Conservation (phyloP, 2,113 vertebrate genomes). For the Trochalopteron elliotii region DNA sequence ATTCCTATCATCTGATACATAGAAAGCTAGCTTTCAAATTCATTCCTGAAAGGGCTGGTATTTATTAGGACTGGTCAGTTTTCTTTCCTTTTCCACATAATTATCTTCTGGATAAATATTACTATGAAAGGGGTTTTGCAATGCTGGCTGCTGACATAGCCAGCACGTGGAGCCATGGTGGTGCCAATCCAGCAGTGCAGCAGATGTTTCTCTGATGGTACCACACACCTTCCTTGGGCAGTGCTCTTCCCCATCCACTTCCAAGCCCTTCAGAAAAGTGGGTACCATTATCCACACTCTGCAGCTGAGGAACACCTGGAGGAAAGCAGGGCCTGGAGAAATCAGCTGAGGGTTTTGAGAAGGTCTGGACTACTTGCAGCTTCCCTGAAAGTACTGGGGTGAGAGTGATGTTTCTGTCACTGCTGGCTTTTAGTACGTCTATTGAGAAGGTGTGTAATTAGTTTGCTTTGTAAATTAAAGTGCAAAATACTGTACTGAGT, state of each 20-base stretch:
- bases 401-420: background rate
- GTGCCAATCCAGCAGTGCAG: background rate
- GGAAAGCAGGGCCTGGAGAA: background rate
- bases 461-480: conserved; percentile 7
- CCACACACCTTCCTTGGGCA: background rate
- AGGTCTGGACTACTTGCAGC: background rate
- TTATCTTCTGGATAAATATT: conserved; percentile 23
- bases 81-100: conserved; percentile 24
- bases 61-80: conserved; percentile 14
- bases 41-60: conserved; percentile 10
- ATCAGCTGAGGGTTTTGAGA: background rate
- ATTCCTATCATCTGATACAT: conserved; percentile 24
- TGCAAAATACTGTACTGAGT: background rate
- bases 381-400: background rate
- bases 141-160: conserved; percentile 12
- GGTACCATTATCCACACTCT: background rate
- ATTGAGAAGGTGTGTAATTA: background rate
- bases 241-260: background rate
- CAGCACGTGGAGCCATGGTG: background rate
- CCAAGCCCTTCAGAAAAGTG: background rate
- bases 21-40: conserved; percentile 27
- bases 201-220: background rate
- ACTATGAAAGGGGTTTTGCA: background rate
- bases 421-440: accelerated
- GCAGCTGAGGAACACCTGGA: background rate